A percentile compares a stretch with the other conserved stretches of the same genome.
Conservation (phyloP, 2,113 vertebrate genomes). For the Clarias magur region DNA sequence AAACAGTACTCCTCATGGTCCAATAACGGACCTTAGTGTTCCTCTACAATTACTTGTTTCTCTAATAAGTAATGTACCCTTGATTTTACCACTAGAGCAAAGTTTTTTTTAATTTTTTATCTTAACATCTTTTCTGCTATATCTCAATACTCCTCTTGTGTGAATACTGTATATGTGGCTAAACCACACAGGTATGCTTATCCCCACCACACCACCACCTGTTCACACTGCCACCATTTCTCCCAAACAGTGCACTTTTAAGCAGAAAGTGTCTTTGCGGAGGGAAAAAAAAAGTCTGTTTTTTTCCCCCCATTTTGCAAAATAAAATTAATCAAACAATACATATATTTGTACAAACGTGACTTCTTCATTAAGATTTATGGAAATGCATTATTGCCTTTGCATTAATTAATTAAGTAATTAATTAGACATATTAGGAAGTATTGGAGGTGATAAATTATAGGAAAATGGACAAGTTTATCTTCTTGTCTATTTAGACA, state of each 20-base stretch:
- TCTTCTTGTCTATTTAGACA: neutral
- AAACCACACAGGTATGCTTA: neutral
- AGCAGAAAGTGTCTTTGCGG: neutral
- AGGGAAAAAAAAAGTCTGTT: no score
- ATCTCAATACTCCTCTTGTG: neutral
- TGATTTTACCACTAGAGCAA: neutral
- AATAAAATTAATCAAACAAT: neutral
- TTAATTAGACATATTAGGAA: neutral
- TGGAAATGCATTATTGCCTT: no score
- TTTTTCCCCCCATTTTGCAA: neutral
- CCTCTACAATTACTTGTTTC: neutral
- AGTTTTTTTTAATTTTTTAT: neutral
- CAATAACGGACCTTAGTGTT: neutral
- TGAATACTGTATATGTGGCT: neutral
- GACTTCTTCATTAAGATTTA: neutral
- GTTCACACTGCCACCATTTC: neutral
- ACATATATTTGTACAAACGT: neutral
- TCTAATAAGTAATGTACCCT: neutral
- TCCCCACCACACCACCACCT: conserved; percentile 15
- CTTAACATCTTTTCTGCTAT: neutral
- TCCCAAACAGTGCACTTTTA: neutral
- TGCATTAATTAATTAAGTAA: neutral
- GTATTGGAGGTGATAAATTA: neutral
- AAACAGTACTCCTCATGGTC: neutral
- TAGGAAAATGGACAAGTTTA: neutral